Evolutionary conservation across 2,888 invertebrate species (phyloP).

Genomic region (Oegoconia quadripuncta): DNA sequence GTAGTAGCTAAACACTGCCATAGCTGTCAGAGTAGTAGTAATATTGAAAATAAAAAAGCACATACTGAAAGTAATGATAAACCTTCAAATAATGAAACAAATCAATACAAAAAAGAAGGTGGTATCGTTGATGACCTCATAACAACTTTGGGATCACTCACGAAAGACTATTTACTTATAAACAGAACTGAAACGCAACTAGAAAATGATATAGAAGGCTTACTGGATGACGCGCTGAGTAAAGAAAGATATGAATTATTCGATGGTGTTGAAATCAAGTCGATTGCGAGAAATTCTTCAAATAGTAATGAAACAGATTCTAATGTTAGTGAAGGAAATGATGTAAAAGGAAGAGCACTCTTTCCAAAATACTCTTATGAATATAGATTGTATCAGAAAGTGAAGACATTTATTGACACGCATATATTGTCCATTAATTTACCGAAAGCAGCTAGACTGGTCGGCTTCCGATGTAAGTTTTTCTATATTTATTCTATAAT

Average conservation of each 20-base stretch:
- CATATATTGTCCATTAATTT: conserved; percentile 83
- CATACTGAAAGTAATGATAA: conserved; percentile 24
- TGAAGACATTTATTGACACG: conserved; percentile 78
- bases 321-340: conserved; percentile 17
- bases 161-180: conserved; percentile 48
- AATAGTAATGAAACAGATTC: conserved; percentile 15
- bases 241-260: conserved; percentile 77
- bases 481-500: not conserved
- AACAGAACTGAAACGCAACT: conserved; percentile 59
- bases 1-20: conserved; percentile 67
- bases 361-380: conserved; percentile 67
- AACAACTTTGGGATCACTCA: conserved; percentile 44
- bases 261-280: conserved; percentile 77
- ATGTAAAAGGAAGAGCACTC: conserved; percentile 49
- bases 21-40: conserved; percentile 64
- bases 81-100: conserved; percentile 17
- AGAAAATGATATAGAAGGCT: conserved; percentile 73
- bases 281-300: conserved; percentile 26
- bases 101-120: conserved; percentile 16
- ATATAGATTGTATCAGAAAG: conserved; percentile 77
- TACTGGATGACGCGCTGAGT: conserved; percentile 78
- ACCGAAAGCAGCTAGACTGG: conserved; percentile 82
- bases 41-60: conserved; percentile 29
- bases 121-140: conserved; percentile 48
- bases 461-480: conserved; percentile 81